Evolutionary conservation across 2,888 invertebrate genomes (phyloP).

Genomic region (Drepana falcataria): DNA sequence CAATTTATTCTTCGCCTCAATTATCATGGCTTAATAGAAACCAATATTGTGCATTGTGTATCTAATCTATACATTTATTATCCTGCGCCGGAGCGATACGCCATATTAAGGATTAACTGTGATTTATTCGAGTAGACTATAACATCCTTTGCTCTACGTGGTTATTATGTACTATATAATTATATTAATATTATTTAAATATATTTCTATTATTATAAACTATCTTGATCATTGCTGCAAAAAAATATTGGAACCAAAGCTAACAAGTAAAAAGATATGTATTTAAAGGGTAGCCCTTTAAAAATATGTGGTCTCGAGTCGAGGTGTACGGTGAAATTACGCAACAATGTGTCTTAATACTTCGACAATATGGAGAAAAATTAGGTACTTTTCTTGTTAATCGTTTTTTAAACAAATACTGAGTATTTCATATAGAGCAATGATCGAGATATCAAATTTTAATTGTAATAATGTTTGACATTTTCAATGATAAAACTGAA

Average conservation of each 20-base stretch:
- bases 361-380: no score
- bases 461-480: background rate
- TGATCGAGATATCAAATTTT: background rate
- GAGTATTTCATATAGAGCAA: background rate
- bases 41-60: constrained; percentile 7
- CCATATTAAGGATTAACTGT: background rate
- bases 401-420: no score
- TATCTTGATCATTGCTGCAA: background rate
- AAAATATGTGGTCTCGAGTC: no score
- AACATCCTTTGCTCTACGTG: constrained; percentile 3
- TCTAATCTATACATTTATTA: background rate
- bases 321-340: no score
- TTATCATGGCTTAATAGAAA: constrained; percentile 70
- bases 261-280: no score
- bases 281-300: no score
- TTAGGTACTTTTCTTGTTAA: no score
- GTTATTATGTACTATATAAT: constrained; percentile 4
- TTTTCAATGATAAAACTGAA: constrained; percentile 1
- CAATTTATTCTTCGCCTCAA: constrained; percentile 1
- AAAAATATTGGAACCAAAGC: no score
- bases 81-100: background rate
- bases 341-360: no score
- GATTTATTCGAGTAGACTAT: constrained; percentile 6
- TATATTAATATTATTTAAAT: background rate
- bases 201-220: background rate